phyloP scores from a whole-genome alignment of 2,797 vertebrate species.

The Borostomias antarcticus region DNA sequence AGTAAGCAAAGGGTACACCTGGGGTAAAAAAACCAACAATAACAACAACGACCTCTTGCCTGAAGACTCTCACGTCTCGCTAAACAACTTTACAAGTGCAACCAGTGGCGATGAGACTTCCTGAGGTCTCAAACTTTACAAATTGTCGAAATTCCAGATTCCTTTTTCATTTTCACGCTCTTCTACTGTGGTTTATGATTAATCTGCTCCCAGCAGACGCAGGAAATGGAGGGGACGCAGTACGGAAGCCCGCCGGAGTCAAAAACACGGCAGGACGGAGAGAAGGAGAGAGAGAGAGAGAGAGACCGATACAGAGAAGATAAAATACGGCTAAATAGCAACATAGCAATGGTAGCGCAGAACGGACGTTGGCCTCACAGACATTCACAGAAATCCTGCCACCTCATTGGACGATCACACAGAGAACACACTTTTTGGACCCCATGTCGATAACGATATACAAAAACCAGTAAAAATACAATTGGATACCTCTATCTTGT shows the following conservation, averaged over 20 bases:
- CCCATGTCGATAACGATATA: conserved; percentile 75
- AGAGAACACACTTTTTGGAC: conserved; percentile 75
- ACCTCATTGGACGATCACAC: conserved; percentile 63
- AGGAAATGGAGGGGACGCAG: conserved; percentile 28
- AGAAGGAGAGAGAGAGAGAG: conserved; percentile 46
- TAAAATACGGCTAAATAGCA: conserved; percentile 67
- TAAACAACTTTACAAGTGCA: conserved; percentile 22
- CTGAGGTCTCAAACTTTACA: conserved; percentile 1
- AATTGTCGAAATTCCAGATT: conserved; percentile 6
- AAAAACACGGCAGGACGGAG: background rate
- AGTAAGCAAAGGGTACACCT: conserved; percentile 69
- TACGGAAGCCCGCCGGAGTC: conserved; percentile 50
- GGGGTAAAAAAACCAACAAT: conserved; percentile 24
- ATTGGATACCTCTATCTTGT: background rate
- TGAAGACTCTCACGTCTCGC: conserved; percentile 30
- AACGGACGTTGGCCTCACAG: conserved; percentile 66
- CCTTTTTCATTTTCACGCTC: background rate
- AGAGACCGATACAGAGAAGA: conserved; percentile 39
- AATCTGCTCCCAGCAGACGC: conserved; percentile 14
- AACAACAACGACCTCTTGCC: conserved; percentile 38
- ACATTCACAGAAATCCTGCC: conserved; percentile 78
- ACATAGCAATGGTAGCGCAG: conserved; percentile 68
- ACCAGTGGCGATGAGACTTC: background rate
- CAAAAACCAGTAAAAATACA: conserved; percentile 77
- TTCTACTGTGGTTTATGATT: conserved; percentile 30